Base-by-base conservation (phyloP, 2,113 vertebrate genomes). In the Mugil cephalus region DNA sequence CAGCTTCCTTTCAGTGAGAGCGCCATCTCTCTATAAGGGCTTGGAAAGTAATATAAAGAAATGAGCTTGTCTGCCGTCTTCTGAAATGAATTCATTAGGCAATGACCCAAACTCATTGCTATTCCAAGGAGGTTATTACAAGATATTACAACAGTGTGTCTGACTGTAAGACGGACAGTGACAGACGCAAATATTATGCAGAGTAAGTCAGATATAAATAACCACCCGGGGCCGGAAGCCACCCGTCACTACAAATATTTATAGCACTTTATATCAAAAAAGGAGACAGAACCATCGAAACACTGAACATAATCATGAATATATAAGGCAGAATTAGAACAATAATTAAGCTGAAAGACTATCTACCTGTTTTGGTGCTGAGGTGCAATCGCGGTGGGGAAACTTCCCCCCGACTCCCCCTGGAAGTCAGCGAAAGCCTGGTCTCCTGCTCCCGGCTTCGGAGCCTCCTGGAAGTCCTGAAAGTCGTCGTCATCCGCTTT, bases 381-480 rank as follows among this genome's bases (percentile, higher is more conserved):
- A 35, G 95, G 88, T 67, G 77, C 70, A 15, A 64, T 71, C 38
- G 91, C 63, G 77, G 93, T 92, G 52, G 95, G 93, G 40, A 94
- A 93, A 62, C 91, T 90, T 83, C 92, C 86, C 11, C 92, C 79
- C 0, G 88, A 91, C 4, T 97, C 96, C 19, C 93, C 95, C 74
- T 97, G 95, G 87, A 99, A 99, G 79, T 98, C 96, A 36, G 92
- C 66, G 88, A 99, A 99, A 3, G 95, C 91, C 19, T 95, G 95
- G 63, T 98, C 96, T 38, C 94, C 94, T 4, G 91, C 88, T 65
- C 94, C 97, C 18, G 95, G 92, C 83, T 97, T 99, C 0, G 98
- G 97, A 43, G 97, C 98, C 85, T 99, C 98, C 90, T 99, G 98
- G 84, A 99, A 99, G 74, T 99, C 98, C 84, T 99, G 98, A 89